Evolutionary conservation across 2,797 vertebrate species (phyloP), one percentile per base, ranked within the genome.

Genomic region (Gymnothorax javanicus): DNA sequence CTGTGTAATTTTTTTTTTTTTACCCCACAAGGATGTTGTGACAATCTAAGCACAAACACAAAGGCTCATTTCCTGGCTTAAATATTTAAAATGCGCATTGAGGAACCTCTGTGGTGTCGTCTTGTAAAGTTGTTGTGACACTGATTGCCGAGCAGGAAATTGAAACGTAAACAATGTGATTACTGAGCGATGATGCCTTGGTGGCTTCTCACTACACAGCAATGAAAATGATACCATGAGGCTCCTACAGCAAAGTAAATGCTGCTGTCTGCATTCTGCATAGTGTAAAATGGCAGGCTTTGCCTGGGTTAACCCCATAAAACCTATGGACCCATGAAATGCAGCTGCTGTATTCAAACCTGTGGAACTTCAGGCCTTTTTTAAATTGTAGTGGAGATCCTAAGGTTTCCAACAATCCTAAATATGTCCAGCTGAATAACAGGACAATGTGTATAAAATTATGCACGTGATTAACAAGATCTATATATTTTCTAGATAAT

Each of bases 161-260:
- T 9, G 75, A 88, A 86, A 77, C 64, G 82, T 88, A 89, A 89
- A 59, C 88, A 86, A 8, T 9, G 71, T 2, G 67, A 33, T 87
- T 23, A 84, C 20, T 69, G 67, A 84, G 82, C 12, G 58, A 43
- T 33, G 43, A 69, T 23, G 54, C 71, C 86, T 82, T 20, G 15
- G 69, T 69, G 69, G 73, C 20, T 56, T 12, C 33, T 62, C 2
- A n/a, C 85, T 87, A 88, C 87, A 88, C 83, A 87, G 85, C 62
- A 23, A 79, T 87, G 81, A 25, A 85, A 81, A 87, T 89, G 89
- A 86, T 87, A 87, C 90, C 92, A 81, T 90, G 88, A 91, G 90
- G 92, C 91, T 93, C 92, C 90, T 87, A 90, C 90, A 91, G 92
- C 93, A 95, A 92, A 93, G 91, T 89, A 91, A 89, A 89, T 67